A percentile compares a stretch with the other conserved stretches of the same genome.
These are phyloP conservation scores for Limnephilus lunatus DNA, from an alignment of 2,888 invertebrate genomes.

Conservation along the genomic window DNA sequence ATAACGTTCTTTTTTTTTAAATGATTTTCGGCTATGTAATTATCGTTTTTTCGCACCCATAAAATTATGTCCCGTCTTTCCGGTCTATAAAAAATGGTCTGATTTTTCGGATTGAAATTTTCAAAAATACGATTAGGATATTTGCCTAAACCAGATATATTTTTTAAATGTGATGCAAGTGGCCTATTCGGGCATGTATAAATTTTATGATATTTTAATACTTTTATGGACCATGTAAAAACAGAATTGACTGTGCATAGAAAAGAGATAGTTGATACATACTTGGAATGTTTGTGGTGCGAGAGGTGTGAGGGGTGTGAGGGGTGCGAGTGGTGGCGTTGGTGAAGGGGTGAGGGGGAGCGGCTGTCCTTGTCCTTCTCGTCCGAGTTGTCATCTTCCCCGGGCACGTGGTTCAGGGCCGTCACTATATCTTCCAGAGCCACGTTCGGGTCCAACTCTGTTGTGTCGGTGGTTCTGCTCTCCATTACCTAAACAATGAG, in stretches of 20 bases:
- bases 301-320: slow-evolving; percentile 50
- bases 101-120: no score
- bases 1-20: no score
- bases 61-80: no score
- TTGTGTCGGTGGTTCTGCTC: slow-evolving; percentile 79
- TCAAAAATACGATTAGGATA: no score
- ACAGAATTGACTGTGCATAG: neutral
- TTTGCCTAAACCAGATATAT: no score
- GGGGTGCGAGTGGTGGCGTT: slow-evolving; percentile 41
- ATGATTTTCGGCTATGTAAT: no score
- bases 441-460: slow-evolving; percentile 80
- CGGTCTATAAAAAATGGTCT: no score
- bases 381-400: slow-evolving; percentile 66
- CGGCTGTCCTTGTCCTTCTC: slow-evolving; percentile 44
- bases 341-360: slow-evolving; percentile 51
- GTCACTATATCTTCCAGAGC: slow-evolving; percentile 83
- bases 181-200: no score
- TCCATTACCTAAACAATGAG: slow-evolving; percentile 77
- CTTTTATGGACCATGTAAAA: no score
- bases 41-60: no score
- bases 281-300: slow-evolving; percentile 65
- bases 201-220: no score
- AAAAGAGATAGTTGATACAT: slow-evolving; percentile 7
- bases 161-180: no score
- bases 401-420: slow-evolving; percentile 77